Evolutionary conservation across 2,113 vertebrate genomes (phyloP).

Genomic region (Melanotaenia duboulayi): DNA sequence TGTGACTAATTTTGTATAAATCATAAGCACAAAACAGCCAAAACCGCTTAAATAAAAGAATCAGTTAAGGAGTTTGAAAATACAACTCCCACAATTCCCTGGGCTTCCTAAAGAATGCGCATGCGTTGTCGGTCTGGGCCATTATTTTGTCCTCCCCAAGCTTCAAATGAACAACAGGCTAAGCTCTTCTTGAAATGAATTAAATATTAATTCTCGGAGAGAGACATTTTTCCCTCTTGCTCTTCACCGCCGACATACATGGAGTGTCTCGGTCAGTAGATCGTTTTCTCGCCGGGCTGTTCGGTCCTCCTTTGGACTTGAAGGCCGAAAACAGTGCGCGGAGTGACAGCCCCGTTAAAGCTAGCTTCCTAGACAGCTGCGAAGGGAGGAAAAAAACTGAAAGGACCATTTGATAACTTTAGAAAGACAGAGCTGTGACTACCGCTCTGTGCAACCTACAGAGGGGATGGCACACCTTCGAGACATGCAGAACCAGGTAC

Average conservation of each 20-base stretch:
- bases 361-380: conserved; percentile 67
- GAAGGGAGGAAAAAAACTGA: conserved; percentile 39
- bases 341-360: conserved; percentile 78
- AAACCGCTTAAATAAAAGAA: too few relatives aligned
- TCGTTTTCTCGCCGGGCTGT: conserved; percentile 56
- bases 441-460: conserved; percentile 50
- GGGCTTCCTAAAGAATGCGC: conserved; percentile 35
- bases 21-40: not conserved
- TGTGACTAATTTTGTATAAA: not conserved
- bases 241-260: conserved; percentile 56
- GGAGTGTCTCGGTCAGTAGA: conserved; percentile 68
- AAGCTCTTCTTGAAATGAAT: conserved; percentile 70
- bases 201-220: conserved; percentile 69
- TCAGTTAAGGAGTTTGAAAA: conserved; percentile 8
- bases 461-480: conserved; percentile 83
- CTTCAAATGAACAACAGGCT: conserved; percentile 79
- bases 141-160: conserved; percentile 82
- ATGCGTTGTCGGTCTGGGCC: conserved; percentile 65
- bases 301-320: conserved; percentile 61
- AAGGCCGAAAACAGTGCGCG: conserved; percentile 79
- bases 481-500: conserved; percentile 85
- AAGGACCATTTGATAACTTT: conserved; percentile 41
- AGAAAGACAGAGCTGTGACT: conserved; percentile 51
- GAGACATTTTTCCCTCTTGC: conserved; percentile 14
- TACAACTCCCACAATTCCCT: conserved; percentile 76